Percentiles rank a stretch among this genome's conserved stretches.
Evolutionary conservation across 2,797 vertebrate species (phyloP).

Genomic region (Meda fulgida): DNA sequence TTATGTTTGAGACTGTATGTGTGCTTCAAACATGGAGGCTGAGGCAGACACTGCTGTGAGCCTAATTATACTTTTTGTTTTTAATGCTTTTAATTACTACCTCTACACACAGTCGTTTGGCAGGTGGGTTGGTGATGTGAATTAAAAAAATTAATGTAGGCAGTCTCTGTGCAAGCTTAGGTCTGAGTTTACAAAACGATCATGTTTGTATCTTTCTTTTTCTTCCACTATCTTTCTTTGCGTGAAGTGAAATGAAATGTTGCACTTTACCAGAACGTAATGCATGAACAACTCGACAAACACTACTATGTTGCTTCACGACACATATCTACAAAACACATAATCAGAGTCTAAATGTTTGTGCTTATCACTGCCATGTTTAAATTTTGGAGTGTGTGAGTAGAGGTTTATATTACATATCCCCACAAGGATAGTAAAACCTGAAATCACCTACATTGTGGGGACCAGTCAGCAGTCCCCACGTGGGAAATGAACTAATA

Average conservation of each 20-base stretch:
- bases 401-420: too few species aligned
- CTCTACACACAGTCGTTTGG: conserved; percentile 27
- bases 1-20: conserved; percentile 56
- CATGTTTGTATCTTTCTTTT: conserved; percentile 2
- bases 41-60: conserved; percentile 46
- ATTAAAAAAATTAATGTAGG: conserved; percentile 28
- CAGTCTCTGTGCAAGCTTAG: background rate
- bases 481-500: too few species aligned
- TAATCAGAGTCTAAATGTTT: background rate
- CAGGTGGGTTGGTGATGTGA: conserved; percentile 45
- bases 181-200: background rate
- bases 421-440: too few species aligned
- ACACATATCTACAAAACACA: background rate
- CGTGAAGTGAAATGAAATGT: background rate
- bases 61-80: conserved; percentile 48
- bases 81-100: conserved; percentile 46
- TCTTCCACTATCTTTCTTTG: background rate
- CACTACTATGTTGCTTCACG: background rate
- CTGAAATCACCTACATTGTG: too few species aligned
- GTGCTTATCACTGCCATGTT: background rate
- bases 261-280: background rate
- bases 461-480: too few species aligned
- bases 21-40: conserved; percentile 58
- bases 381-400: background rate
- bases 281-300: background rate